These are phyloP conservation scores for Eupelmus urozonus DNA, from an alignment of 2,888 invertebrate species.

Conservation along the genomic window DNA sequence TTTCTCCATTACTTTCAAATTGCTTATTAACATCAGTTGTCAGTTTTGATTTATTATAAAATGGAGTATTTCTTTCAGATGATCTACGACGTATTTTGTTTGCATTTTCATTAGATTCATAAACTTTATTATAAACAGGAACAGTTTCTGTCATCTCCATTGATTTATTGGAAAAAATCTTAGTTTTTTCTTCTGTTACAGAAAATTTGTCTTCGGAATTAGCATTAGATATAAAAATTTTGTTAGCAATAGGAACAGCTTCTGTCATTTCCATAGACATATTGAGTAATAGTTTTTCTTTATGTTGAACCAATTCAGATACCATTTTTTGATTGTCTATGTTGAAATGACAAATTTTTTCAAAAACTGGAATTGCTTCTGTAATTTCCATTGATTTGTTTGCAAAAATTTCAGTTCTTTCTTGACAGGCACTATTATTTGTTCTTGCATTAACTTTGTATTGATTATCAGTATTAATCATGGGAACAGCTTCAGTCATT, in stretches of 20 bases:
- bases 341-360: no score
- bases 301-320: not conserved
- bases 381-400: conserved; percentile 44
- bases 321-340: conserved; percentile 1
- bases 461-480: conserved; percentile 5
- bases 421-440: not conserved
- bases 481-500: conserved; percentile 48
- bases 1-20: no score
- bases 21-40: no score
- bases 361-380: conserved; percentile 28
- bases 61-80: conserved; percentile 51
- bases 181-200: not conserved
- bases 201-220: not conserved
- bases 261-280: conserved; percentile 56
- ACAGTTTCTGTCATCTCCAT: conserved; percentile 40
- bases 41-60: not conserved
- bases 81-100: conserved; percentile 21
- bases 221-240: not conserved
- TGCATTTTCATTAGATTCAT: not conserved
- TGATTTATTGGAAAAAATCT: conserved; percentile 31
- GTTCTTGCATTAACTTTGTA: not conserved
- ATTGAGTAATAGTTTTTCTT: not conserved
- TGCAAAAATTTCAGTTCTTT: conserved; percentile 5
- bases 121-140: not conserved
- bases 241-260: conserved; percentile 18